Conservation (phyloP, 2,113 vertebrate genomes). For the Physeter macrocephalus region DNA sequence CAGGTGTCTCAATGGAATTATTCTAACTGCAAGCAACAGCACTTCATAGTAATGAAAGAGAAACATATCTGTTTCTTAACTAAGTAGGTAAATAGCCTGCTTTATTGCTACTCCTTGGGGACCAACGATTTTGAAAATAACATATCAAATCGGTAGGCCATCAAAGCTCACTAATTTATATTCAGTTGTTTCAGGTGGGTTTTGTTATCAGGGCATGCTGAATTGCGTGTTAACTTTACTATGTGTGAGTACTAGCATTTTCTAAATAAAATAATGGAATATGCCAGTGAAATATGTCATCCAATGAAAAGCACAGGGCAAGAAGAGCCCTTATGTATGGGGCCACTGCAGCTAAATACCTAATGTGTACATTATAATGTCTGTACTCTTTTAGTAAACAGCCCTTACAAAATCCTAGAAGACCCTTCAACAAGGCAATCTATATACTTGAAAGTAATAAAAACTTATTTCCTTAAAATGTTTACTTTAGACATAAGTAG, state of each 20-base stretch:
- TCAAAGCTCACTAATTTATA: conserved; percentile 62
- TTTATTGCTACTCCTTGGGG: conserved; percentile 63
- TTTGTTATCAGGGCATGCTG: conserved; percentile 6
- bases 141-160: conserved; percentile 35
- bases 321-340: not conserved
- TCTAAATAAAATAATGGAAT: conserved; percentile 23
- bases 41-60: conserved; percentile 70
- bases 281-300: not conserved
- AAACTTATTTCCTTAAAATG: not conserved
- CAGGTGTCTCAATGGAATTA: conserved; percentile 66
- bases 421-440: not conserved
- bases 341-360: not conserved
- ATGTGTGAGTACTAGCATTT: not conserved
- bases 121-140: conserved; percentile 62
- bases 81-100: conserved; percentile 73
- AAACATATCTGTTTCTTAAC: conserved; percentile 71
- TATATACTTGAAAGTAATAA: not conserved
- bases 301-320: not conserved
- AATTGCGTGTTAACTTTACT: conserved; percentile 29
- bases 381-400: not conserved
- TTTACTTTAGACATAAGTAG: not conserved
- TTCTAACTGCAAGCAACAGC: conserved; percentile 59
- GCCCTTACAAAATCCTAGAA: not conserved
- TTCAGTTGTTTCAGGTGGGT: conserved; percentile 50
- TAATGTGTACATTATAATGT: not conserved